Conservation (phyloP, 2,888 invertebrate species). For the Leucozona laternaria region DNA sequence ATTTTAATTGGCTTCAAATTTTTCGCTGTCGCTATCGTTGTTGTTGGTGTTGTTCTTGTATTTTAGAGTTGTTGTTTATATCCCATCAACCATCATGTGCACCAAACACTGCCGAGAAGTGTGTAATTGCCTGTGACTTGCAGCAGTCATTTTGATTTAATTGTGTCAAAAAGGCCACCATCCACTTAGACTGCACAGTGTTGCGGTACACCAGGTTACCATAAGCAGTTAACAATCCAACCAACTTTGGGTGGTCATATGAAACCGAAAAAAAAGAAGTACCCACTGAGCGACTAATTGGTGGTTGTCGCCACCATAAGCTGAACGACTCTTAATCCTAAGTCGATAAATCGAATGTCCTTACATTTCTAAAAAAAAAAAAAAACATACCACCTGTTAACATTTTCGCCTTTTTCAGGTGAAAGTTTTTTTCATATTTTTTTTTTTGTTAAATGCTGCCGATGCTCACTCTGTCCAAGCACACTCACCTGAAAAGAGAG, state of each 20-base stretch:
- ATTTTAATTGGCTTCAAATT: constrained; percentile 68
- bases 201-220: constrained; percentile 22
- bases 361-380: constrained; percentile 55
- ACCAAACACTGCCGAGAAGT: constrained; percentile 26
- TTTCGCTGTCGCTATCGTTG: neutral
- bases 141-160: constrained; percentile 45
- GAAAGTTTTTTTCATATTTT: constrained; percentile 46
- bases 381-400: constrained; percentile 71
- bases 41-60: no score
- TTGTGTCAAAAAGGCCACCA: constrained; percentile 66
- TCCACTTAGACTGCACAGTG: constrained; percentile 12
- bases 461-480: neutral
- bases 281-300: constrained; percentile 55
- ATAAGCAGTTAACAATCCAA: constrained; percentile 46
- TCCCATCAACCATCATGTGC: constrained; percentile 12
- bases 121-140: constrained; percentile 58
- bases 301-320: constrained; percentile 47
- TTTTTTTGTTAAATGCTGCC: neutral
- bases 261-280: neutral
- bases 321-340: constrained; percentile 31
- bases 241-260: constrained; percentile 59
- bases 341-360: constrained; percentile 37
- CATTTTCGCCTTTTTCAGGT: constrained; percentile 64
- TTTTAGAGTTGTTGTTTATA: neutral
- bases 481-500: constrained; percentile 65